Evolutionary conservation across 1,140 invertebrate genomes (phyloP).

Genomic region (Brachionus koreanus): DNA sequence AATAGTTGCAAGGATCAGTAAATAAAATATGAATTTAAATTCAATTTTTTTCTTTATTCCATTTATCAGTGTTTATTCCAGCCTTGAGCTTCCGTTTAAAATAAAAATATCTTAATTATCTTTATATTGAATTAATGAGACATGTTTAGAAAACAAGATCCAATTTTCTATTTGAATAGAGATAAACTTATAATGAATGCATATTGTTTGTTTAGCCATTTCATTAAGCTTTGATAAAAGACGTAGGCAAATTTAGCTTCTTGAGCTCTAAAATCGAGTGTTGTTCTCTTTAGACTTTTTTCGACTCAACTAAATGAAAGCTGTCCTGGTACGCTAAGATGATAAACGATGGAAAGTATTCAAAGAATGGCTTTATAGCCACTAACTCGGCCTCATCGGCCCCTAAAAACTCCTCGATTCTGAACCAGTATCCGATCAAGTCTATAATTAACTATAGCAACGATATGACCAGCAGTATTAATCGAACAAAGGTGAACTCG

Average conservation of each 20-base stretch:
- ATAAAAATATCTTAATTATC: neutral
- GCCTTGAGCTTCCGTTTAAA: neutral
- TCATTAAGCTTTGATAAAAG: neutral
- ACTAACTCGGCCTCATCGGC: neutral
- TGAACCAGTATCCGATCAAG: slow-evolving; percentile 27
- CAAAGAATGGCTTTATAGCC: neutral
- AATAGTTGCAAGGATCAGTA: neutral
- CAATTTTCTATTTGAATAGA: slow-evolving; percentile 15
- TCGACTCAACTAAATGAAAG: neutral
- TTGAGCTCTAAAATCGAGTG: neutral
- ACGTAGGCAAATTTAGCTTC: neutral
- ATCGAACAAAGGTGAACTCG: neutral
- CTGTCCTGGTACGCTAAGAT: neutral
- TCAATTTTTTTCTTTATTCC: neutral
- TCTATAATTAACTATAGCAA: neutral
- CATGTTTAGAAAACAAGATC: neutral
- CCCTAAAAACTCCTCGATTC: neutral
- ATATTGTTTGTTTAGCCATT: neutral
- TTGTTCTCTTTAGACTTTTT: neutral
- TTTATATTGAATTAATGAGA: neutral
- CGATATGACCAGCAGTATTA: slow-evolving; percentile 32
- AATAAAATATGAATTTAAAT: slow-evolving; percentile 6
- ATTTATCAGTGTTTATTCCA: neutral
- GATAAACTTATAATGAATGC: slow-evolving; percentile 2
- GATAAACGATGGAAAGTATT: slow-evolving; percentile 28